These are phyloP conservation scores for Imbricaverruca yamaguchii DNA, from an alignment of 2,888 invertebrate species.

Conservation along the genomic window DNA sequence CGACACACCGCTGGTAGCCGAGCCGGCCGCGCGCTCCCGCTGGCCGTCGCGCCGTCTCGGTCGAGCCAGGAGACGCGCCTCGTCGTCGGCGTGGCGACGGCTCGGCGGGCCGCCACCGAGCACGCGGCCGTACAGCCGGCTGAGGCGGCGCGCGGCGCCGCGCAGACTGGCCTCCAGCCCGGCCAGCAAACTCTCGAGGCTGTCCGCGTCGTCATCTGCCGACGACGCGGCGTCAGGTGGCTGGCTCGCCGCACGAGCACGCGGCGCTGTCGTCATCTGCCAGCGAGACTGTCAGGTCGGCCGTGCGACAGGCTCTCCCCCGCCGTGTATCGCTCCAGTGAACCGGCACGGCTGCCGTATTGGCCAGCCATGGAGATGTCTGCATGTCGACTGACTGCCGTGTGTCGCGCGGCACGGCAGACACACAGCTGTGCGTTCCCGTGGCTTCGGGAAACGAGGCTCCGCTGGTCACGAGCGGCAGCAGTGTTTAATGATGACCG, in stretches of 20 bases:
- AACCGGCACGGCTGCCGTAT: no score
- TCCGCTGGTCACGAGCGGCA: no score
- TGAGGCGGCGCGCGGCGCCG: neutral
- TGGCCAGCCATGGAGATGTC: no score
- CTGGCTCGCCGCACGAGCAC: neutral
- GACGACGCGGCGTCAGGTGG: neutral
- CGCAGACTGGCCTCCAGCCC: neutral
- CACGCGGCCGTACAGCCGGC: neutral
- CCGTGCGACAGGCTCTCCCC: no score
- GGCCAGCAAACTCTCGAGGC: neutral
- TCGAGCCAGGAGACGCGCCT: neutral
- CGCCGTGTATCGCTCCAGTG: no score
- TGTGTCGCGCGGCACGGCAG: no score
- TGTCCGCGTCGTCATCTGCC: neutral
- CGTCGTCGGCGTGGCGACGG: neutral
- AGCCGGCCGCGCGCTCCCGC: neutral
- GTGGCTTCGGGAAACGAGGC: no score
- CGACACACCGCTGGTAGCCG: neutral
- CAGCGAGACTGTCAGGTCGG: no score
- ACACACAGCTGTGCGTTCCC: no score
- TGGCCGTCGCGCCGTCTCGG: neutral
- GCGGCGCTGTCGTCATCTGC: no score
- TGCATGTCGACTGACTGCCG: no score
- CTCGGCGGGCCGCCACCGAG: neutral
- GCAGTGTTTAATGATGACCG: no score